Conservation (phyloP, 2,888 invertebrate species). For the Pseudoips prasinana region DNA sequence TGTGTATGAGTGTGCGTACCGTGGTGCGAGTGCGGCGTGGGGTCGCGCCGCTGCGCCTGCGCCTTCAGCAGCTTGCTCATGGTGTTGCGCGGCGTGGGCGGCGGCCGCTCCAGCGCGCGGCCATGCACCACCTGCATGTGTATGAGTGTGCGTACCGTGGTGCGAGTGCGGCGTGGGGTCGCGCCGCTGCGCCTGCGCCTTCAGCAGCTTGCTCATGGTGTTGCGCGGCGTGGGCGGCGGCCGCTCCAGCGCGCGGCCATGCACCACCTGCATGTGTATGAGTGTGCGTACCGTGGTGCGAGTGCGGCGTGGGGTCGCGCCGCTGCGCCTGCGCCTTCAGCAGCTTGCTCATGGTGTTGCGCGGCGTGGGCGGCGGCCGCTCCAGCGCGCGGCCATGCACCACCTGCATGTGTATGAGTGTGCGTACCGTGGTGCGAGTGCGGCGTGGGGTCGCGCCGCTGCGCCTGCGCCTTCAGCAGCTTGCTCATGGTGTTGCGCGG, state of each 20-base stretch:
- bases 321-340: conserved; percentile 18
- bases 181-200: conserved; percentile 41
- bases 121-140: no score
- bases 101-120: no score
- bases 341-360: conserved; percentile 6
- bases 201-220: conserved; percentile 74
- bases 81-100: conserved; percentile 41
- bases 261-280: no score
- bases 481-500: conserved; percentile 79
- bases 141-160: no score
- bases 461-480: conserved; percentile 73
- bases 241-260: no score
- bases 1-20: no score
- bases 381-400: no score
- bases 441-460: conserved; percentile 30
- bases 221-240: conserved; percentile 4
- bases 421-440: conserved; percentile 5
- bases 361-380: no score
- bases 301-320: conserved; percentile 73
- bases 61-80: conserved; percentile 9
- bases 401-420: no score
- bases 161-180: no score
- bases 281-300: conserved; percentile 71
- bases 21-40: no score
- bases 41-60: conserved; percentile 36